These are phyloP conservation scores for Pinctada fucata DNA, from an alignment of 2,888 invertebrate species.

Conservation along the genomic window DNA sequence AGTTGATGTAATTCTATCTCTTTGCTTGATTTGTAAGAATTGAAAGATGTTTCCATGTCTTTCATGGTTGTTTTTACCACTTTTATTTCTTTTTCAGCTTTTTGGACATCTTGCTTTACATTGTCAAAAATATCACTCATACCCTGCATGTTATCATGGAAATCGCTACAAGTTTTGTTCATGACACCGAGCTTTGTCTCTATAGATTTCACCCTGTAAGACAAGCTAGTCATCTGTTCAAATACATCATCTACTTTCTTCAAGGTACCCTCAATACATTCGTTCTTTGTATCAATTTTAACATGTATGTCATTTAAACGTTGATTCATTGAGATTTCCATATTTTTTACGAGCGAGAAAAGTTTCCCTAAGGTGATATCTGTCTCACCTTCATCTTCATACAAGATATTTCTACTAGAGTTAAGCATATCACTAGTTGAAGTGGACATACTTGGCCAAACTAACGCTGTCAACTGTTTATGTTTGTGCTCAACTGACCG, in stretches of 20 bases:
- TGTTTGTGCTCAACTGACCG: no score
- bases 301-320: no score
- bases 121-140: no score
- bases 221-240: not conserved
- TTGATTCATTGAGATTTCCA: not conserved
- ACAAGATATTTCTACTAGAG: not conserved
- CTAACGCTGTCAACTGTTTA: no score
- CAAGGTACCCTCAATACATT: not conserved
- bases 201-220: not conserved
- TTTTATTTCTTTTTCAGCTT: slow-evolving; percentile 4
- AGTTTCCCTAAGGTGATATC: no score
- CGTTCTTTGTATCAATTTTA: not conserved
- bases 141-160: no score
- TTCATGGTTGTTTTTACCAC: not conserved
- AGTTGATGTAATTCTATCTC: no score
- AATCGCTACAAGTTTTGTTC: no score
- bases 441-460: no score
- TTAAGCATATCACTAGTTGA: no score
- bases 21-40: slow-evolving; percentile 2
- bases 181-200: no score
- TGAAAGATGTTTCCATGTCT: not conserved
- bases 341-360: not conserved
- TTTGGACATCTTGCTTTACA: no score
- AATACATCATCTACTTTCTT: not conserved
- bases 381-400: not conserved